Percentiles rank a stretch among this genome's conserved stretches.
Evolutionary conservation across 2,113 vertebrate species (phyloP).

Genomic region (Strix aluco): DNA sequence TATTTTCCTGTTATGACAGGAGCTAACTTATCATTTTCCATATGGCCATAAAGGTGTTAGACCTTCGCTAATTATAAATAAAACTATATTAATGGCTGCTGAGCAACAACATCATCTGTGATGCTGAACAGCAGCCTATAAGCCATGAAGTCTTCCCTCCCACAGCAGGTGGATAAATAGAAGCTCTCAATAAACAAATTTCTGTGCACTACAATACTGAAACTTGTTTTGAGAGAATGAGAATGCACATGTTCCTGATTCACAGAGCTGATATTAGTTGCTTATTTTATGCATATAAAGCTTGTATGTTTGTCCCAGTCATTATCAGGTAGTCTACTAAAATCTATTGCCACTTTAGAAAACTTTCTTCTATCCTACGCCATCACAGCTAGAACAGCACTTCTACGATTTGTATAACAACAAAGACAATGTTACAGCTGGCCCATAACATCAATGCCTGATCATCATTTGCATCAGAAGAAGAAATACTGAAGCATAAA

Average conservation of each 20-base stretch:
- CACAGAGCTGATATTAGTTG: background rate
- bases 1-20: conserved; percentile 22
- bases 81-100: conserved; percentile 50
- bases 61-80: conserved; percentile 30
- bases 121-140: background rate
- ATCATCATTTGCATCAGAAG: background rate
- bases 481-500: background rate
- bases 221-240: background rate
- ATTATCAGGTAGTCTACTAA: background rate
- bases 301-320: background rate
- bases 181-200: background rate
- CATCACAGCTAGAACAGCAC: background rate
- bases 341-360: background rate
- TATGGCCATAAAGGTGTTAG: conserved; percentile 38
- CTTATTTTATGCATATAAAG: background rate
- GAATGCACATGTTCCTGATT: background rate
- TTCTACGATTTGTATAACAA: background rate
- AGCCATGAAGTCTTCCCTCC: background rate
- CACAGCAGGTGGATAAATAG: background rate
- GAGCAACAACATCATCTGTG: conserved; percentile 22
- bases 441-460: background rate
- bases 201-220: background rate
- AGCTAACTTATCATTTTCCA: conserved; percentile 54
- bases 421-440: background rate
- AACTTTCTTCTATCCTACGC: background rate